Percentiles rank a stretch among this genome's conserved stretches.
Evolutionary conservation across 2,888 invertebrate species (phyloP).

Genomic region (Tenthredo distinguenda): DNA sequence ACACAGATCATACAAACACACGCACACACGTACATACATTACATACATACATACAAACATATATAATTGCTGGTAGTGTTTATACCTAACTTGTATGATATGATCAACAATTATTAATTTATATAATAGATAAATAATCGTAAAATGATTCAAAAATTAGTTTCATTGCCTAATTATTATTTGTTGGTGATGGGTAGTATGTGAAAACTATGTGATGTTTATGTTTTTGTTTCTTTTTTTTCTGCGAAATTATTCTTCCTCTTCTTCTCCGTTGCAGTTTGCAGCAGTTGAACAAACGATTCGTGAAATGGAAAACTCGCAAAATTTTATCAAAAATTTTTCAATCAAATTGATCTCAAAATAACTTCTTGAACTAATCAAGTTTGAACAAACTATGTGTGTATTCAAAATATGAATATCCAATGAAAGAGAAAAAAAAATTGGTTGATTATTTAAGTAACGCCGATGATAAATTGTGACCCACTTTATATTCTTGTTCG

Average conservation of each 20-base stretch:
- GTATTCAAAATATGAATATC: background rate
- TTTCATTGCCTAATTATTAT: slow-evolving; percentile 1
- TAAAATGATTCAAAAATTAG: background rate
- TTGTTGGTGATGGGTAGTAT: background rate
- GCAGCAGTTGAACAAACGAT: background rate
- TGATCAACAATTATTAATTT: slow-evolving; percentile 56
- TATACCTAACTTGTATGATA: slow-evolving; percentile 65
- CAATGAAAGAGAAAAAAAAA: background rate
- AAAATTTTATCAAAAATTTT: background rate
- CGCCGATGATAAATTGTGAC: background rate
- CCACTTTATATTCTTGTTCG: background rate
- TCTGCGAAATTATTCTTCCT: background rate
- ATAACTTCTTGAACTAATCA: background rate
- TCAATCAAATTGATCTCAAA: background rate
- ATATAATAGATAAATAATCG: background rate
- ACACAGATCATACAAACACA: slow-evolving; percentile 35
- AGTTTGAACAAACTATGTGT: background rate
- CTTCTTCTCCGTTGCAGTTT: background rate
- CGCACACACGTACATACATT: slow-evolving; percentile 50
- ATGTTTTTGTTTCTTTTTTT: background rate
- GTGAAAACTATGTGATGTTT: slow-evolving; percentile 3
- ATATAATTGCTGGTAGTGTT: slow-evolving; percentile 46
- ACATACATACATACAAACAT: background rate
- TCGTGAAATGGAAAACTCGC: background rate
- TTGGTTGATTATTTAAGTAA: background rate